Percentiles rank a stretch among this genome's conserved stretches.
Conservation (phyloP, 92 coral and sea anemone genomes). For the Palythoa grandis region DNA sequence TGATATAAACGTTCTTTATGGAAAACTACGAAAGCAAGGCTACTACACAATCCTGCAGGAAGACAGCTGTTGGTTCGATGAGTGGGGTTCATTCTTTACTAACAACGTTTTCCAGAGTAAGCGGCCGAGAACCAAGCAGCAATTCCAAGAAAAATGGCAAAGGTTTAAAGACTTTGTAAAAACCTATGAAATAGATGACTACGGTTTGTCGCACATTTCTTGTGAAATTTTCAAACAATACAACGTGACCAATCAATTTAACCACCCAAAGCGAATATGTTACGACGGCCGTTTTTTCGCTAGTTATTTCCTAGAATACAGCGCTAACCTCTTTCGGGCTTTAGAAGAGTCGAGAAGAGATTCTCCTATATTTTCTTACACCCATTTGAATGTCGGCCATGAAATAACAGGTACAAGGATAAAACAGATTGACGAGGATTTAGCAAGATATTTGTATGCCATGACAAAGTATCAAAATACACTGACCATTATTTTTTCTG, state of each 20-base stretch:
- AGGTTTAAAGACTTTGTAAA: conserved; percentile 54
- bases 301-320: conserved; percentile 75
- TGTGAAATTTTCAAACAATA: conserved; percentile 82
- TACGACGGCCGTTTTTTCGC: conserved; percentile 77
- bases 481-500: conserved; percentile 83
- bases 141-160: conserved; percentile 68
- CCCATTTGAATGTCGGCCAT: conserved; percentile 83
- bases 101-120: conserved; percentile 75
- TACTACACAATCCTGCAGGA: conserved; percentile 90
- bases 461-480: conserved; percentile 79
- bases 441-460: conserved; percentile 67
- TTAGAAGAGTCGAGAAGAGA: conserved; percentile 57
- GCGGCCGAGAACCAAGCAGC: conserved; percentile 52
- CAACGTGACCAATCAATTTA: conserved; percentile 75
- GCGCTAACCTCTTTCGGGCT: conserved; percentile 62
- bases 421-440: conserved; percentile 73
- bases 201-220: conserved; percentile 79
- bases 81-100: conserved; percentile 85
- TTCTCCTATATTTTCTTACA: conserved; percentile 82
- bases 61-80: conserved; percentile 95
- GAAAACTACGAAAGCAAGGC: conserved; percentile 68
- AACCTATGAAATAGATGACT: conserved; percentile 71
- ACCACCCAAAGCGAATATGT: conserved; percentile 78
- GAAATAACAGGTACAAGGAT: conserved; percentile 86
- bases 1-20: conserved; percentile 66